Evolutionary conservation across 2,113 vertebrate species (phyloP), one percentile per base, ranked within the genome.

Genomic region (Sebastes schlegelii): DNA sequence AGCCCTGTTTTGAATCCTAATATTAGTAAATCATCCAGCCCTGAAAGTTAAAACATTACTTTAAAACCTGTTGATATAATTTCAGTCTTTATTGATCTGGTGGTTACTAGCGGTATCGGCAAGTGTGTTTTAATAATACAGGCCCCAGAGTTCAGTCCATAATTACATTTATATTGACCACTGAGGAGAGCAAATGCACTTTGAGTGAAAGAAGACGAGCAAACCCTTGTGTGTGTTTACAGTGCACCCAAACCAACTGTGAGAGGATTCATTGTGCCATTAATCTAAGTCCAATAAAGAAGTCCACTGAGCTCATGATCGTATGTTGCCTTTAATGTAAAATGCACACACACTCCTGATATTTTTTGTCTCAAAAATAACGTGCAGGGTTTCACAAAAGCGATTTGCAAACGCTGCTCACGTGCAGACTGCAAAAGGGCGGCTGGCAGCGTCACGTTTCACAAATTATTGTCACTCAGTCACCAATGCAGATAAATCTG

Each of bases 131-230:
- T 43, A 74, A 74, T 75, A 58, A 77, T 46, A 75, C 12, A 34
- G 63, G 5, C 42, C 49, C 62, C 58, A 73, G 14, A 63, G 69
- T 65, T 81, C 65, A 54, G 51, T 63, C 80, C 45, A 79, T 43
- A 73, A 80, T 64, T 13, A 65, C 21, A 21, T 34, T 34, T 17
- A 43, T 19, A 64, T 43, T n/a, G 6, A 54, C 45, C 23, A 40
- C 14, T 2, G 23, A 46, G 26, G 52, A 57, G 51, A 68, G 26
- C 19, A 63, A 79, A 71, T 49, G 34, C 51, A 10, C 55, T 61
- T 63, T 16, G 43, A 82, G 57, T 55, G 17, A 62, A 62, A 62
- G 60, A 40, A 34, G 67, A 51, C 7, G 17, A 54, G 21, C 62
- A 57, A n/a, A 11, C 46, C 1, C 23, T 42, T 52, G 2, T 8